Evolutionary conservation across 2,797 vertebrate genomes (phyloP).

Genomic region (Nannoperca australis): DNA sequence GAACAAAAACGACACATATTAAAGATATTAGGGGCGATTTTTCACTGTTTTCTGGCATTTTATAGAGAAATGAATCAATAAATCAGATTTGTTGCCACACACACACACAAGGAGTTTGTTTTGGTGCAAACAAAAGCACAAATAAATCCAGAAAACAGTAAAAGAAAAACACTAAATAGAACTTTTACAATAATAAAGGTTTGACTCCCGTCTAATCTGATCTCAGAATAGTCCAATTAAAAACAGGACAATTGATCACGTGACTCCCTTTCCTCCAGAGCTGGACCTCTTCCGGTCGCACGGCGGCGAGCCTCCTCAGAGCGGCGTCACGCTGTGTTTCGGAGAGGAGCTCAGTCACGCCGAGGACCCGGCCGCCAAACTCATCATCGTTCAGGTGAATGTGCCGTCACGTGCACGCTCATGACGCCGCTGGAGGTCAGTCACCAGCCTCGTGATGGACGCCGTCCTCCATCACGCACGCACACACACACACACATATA

Average conservation of each 20-base stretch:
- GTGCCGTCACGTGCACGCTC: background rate
- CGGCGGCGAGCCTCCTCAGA: constrained; percentile 82
- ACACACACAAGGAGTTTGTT: too few species aligned
- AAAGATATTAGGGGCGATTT: too few species aligned
- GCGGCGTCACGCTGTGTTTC: constrained; percentile 87
- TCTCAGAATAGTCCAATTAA: background rate
- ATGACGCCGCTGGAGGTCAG: too few species aligned
- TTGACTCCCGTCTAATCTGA: too few species aligned
- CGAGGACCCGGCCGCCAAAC: constrained; percentile 76
- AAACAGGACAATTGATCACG: background rate
- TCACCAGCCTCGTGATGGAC: background rate
- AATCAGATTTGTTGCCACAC: too few species aligned
- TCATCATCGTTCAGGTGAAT: constrained; percentile 83
- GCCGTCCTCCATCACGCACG: too few species aligned
- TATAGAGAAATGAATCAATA: background rate
- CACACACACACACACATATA: too few species aligned
- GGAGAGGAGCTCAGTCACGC: constrained; percentile 82
- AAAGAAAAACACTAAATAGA: too few species aligned
- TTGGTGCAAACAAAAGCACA: too few species aligned
- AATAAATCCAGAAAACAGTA: too few species aligned
- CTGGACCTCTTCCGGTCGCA: constrained; percentile 70
- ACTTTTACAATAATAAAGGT: too few species aligned
- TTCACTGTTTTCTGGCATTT: background rate
- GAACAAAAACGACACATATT: too few species aligned
- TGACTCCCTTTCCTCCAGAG: constrained; percentile 68